Percentiles rank a stretch among this genome's conserved stretches.
Conservation (phyloP, 2,888 invertebrate species). For the Oasisia sp. region DNA sequence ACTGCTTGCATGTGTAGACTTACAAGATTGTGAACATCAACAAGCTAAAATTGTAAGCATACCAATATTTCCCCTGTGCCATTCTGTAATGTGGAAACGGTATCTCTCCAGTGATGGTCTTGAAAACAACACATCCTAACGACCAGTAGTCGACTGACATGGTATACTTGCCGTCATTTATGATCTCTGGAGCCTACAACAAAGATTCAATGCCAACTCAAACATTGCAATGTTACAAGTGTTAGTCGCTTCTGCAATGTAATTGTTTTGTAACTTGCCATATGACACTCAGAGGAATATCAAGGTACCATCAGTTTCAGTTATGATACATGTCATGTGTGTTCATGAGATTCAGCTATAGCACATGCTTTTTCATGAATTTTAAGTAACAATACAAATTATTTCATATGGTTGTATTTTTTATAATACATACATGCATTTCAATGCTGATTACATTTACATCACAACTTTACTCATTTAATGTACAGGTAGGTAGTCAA, state of each 20-base stretch:
- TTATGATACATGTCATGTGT: not conserved
- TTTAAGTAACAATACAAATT: not conserved
- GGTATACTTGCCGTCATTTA: slow-evolving; percentile 71
- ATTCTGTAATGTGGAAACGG: slow-evolving; percentile 82
- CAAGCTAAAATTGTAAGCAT: not conserved
- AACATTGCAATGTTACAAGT: not conserved
- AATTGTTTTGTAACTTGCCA: not conserved
- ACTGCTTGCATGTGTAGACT: too few species aligned
- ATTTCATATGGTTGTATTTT: too few species aligned
- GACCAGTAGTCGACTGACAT: slow-evolving; percentile 94
- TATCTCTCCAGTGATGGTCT: slow-evolving; percentile 82
- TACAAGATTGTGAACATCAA: not conserved
- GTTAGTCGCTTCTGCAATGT: not conserved
- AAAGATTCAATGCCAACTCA: not conserved
- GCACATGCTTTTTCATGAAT: not conserved
- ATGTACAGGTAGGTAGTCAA: too few species aligned
- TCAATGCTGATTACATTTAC: too few species aligned
- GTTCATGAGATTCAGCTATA: not conserved
- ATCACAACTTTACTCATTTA: too few species aligned
- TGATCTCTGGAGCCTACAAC: slow-evolving; percentile 65
- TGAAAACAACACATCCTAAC: slow-evolving; percentile 86
- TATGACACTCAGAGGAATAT: too few species aligned
- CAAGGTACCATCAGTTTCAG: not conserved
- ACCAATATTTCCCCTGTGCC: slow-evolving; percentile 35
- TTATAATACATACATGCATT: too few species aligned